A percentile compares a stretch with the other conserved stretches of the same genome.
Conservation (phyloP, 2,888 invertebrate species). For the Sphaeridia pumilis region DNA sequence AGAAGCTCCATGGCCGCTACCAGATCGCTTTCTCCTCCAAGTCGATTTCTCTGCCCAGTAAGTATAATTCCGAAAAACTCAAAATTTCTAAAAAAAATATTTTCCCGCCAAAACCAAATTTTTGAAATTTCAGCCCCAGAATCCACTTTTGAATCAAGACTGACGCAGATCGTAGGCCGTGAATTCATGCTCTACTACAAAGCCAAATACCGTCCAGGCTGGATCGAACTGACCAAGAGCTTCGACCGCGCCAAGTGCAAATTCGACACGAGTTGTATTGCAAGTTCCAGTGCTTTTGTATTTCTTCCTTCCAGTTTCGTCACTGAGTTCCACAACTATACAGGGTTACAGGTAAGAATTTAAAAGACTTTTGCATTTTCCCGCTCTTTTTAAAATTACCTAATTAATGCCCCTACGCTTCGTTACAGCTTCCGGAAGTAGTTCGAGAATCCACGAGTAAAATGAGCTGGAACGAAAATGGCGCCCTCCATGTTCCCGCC, state of each 20-base stretch:
- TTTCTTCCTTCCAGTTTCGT: constrained; percentile 20
- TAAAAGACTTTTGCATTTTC: no score
- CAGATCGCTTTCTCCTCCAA: constrained; percentile 2
- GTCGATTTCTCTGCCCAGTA: constrained; percentile 6
- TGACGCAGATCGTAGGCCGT: constrained; percentile 27
- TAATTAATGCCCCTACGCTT: no score
- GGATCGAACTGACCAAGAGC: constrained; percentile 33
- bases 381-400: no score
- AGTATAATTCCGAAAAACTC: no score
- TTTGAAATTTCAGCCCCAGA: constrained; percentile 31
- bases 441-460: constrained; percentile 12
- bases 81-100: no score
- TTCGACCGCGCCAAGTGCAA: constrained; percentile 31
- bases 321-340: constrained; percentile 15
- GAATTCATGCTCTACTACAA: constrained; percentile 34
- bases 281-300: constrained; percentile 5
- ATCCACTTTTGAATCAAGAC: constrained; percentile 26
- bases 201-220: constrained; percentile 32
- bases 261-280: constrained; percentile 14
- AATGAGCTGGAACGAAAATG: constrained; percentile 18
- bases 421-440: constrained; percentile 16
- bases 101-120: no score
- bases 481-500: constrained; percentile 14
- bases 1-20: not conserved
- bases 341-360: constrained; percentile 19